Evolutionary conservation across 2,113 vertebrate species (phyloP).

Genomic region (Gopherus flavomarginatus): DNA sequence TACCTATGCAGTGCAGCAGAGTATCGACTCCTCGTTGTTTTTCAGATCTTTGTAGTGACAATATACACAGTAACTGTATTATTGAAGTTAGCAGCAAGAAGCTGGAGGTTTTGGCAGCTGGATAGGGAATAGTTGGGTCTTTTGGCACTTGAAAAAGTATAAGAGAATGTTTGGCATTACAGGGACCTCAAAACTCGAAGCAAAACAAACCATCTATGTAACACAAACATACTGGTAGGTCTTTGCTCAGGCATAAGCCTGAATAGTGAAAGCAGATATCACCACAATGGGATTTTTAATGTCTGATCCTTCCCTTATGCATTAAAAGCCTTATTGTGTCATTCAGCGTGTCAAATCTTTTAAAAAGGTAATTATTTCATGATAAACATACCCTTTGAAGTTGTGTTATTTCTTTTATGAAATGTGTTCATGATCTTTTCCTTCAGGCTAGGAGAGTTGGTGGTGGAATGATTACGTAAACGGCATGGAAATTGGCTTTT

Average conservation of each 20-base stretch:
- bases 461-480: not conserved
- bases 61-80: not conserved
- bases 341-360: not conserved
- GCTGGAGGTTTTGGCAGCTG: not conserved
- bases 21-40: not conserved
- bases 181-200: not conserved
- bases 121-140: not conserved
- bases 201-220: not conserved
- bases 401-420: not conserved
- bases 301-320: not conserved
- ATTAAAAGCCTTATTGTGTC: not conserved
- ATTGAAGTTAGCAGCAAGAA: not conserved
- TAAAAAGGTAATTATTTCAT: not conserved
- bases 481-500: not conserved
- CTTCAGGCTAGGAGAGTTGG: not conserved
- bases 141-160: not conserved
- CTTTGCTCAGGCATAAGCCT: not conserved
- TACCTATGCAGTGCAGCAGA: not conserved
- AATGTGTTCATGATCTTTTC: not conserved
- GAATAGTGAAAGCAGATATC: not conserved
- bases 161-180: not conserved
- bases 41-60: not conserved
- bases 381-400: not conserved
- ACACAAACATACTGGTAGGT: not conserved
- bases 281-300: not conserved